Evolutionary conservation across 64 coral and sea anemone genomes (phyloP).

Genomic region (Porites australiensis): DNA sequence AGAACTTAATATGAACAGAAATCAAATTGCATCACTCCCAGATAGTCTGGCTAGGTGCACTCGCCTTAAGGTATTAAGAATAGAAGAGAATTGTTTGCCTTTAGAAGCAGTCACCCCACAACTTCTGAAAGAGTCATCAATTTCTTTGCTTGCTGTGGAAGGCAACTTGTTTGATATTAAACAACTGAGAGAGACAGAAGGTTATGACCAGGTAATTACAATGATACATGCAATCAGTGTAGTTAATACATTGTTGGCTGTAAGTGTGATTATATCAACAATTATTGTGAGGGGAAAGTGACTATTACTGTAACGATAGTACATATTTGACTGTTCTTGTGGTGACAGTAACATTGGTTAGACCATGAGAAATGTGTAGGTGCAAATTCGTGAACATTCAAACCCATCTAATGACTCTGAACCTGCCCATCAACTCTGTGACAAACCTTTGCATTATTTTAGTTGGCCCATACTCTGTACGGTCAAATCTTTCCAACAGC

Average conservation of each 20-base stretch:
- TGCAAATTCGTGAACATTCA: constrained; percentile 36
- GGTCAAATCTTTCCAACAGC: neutral
- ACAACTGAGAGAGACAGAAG: constrained; percentile 80
- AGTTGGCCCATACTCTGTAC: neutral
- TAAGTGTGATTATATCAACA: too few species aligned
- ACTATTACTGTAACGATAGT: too few species aligned
- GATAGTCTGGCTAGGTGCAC: constrained; percentile 60
- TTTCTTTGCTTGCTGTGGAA: constrained; percentile 86
- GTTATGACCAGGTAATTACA: constrained; percentile 84
- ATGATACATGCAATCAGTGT: too few species aligned
- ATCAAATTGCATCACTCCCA: constrained; percentile 80
- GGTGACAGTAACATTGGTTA: constrained; percentile 6
- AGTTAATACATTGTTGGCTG: too few species aligned
- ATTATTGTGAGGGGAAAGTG: too few species aligned
- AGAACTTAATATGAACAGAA: constrained; percentile 89
- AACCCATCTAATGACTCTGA: neutral
- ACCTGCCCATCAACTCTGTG: neutral
- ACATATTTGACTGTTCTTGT: neutral
- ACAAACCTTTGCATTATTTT: constrained; percentile 18
- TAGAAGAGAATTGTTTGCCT: constrained; percentile 92
- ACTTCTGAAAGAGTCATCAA: constrained; percentile 84
- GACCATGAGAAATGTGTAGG: constrained; percentile 25
- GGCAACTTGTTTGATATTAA: constrained; percentile 91
- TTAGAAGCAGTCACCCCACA: constrained; percentile 63
- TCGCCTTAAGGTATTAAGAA: constrained; percentile 85